Conservation (phyloP, 2,888 invertebrate genomes). For the Mesorhabditis spiculigera region DNA sequence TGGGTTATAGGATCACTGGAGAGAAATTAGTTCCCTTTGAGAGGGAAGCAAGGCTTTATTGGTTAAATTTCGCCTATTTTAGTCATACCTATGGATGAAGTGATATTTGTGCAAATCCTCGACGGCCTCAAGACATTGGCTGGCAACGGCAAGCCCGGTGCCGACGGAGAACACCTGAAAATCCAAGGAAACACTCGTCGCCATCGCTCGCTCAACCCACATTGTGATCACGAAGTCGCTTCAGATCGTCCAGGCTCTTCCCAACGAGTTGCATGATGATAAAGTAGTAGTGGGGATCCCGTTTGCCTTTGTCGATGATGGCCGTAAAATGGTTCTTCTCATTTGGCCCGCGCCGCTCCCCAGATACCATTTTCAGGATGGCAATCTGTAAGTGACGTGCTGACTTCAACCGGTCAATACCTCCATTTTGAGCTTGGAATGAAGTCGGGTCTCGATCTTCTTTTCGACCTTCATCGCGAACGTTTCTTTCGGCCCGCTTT, state of each 20-base stretch:
- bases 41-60: too few species aligned
- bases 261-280: conserved; percentile 50
- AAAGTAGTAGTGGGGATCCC: conserved; percentile 37
- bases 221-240: conserved; percentile 11
- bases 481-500: background rate
- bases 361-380: conserved; percentile 39
- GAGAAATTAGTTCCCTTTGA: too few species aligned
- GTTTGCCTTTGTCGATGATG: conserved; percentile 44
- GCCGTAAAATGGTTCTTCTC: conserved; percentile 37
- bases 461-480: conserved; percentile 52
- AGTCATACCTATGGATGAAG: conserved; percentile 42
- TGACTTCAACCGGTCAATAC: conserved; percentile 12
- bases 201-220: conserved; percentile 17
- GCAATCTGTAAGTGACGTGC: conserved; percentile 23
- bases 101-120: conserved; percentile 48
- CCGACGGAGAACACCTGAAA: conserved; percentile 29
- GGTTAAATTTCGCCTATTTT: background rate
- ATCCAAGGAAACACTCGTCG: conserved; percentile 12
- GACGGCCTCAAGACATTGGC: conserved; percentile 50
- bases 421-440: conserved; percentile 53
- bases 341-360: conserved; percentile 15
- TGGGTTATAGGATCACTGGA: too few species aligned
- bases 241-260: conserved; percentile 38
- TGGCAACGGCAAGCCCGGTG: conserved; percentile 37
- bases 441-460: conserved; percentile 35